Base-by-base conservation (phyloP, 2,888 invertebrate genomes). In the Matsumyia berberina region DNA sequence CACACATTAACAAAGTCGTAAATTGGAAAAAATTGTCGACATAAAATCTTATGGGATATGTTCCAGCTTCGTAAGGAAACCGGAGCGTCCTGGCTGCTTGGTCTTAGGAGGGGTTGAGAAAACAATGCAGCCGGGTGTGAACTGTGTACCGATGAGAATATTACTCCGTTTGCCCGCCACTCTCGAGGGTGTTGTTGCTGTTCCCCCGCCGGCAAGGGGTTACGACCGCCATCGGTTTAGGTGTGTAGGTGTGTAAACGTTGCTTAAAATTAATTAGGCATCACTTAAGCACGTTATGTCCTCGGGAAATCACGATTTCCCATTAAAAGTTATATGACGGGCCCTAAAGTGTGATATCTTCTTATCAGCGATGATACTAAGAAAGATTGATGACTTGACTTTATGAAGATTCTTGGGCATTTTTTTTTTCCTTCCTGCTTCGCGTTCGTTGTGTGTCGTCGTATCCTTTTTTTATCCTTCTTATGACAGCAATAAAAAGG, bases 301-400 rank as follows among this genome's bases (percentile, higher is more conserved):
- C 69, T 80, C 58, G 44, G 42, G 73, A 58, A 85, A 85, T 85
- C 85, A 85, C 85, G 85, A 70, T 74, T 85, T 74, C 51, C 79
- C 74, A 85, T 85, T 85, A 85, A 80, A 85, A 85, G 74, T 85
- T 80, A 76, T 80, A 80, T 79, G 83, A 69, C 79, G 51, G 69
- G 53, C 78, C 79, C 74, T 70, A 74, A 80, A 80, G 80, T 85
- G 80, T 80, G 74, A 85, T 85, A 85, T 85, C 85, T 79, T 70
- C 85, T 80, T 85, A 85, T 85, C 85, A 85, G 85, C 64, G 85
- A 85, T 80, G 73, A 70, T 85, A 70, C 74, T 79, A 85, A 85
- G 85, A 74, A 80, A 85, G 85, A 85, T 85, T 80, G 85, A 85
- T 85, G 79, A 85, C 85, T 85, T 85, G 80, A 85, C 73, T 58